Percentiles rank a stretch among this genome's conserved stretches.
Evolutionary conservation across 2,797 vertebrate species (phyloP).

Genomic region (Anableps anableps): DNA sequence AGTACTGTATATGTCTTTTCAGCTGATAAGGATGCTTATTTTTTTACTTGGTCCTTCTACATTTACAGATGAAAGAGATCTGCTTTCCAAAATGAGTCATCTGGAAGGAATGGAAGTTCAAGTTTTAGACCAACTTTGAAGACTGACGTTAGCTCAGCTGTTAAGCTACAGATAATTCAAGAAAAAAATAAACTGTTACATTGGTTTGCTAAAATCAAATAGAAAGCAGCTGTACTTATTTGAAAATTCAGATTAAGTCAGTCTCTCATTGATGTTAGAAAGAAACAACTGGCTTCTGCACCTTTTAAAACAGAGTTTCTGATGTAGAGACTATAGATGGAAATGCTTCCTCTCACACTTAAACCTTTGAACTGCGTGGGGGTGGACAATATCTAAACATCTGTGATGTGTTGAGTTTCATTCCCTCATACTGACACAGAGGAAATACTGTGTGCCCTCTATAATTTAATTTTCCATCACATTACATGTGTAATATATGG

Average conservation of each 20-base stretch:
- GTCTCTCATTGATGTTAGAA: not conserved
- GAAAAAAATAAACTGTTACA: not conserved
- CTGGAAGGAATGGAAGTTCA: constrained; percentile 11
- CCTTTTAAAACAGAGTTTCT: constrained; percentile 1
- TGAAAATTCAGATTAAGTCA: not conserved
- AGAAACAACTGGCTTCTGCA: not conserved
- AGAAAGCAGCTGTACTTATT: not conserved
- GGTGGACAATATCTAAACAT: constrained; percentile 49
- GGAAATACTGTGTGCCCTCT: constrained; percentile 43
- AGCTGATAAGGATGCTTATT: not conserved
- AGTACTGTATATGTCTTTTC: not conserved
- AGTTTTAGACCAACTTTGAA: constrained; percentile 14
- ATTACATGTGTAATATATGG: constrained; percentile 19
- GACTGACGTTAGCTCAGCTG: not conserved
- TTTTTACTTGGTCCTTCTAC: not conserved
- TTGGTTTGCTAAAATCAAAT: not conserved
- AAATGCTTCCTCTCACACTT: constrained; percentile 29
- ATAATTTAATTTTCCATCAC: constrained; percentile 52
- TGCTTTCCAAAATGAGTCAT: constrained; percentile 14
- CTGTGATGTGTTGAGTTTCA: constrained; percentile 44
- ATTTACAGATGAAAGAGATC: constrained; percentile 8
- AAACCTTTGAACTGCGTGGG: constrained; percentile 48
- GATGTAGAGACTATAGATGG: constrained; percentile 5
- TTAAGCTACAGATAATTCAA: constrained; percentile 1
- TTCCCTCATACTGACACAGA: constrained; percentile 40